A percentile compares a stretch with the other conserved stretches of the same genome.
Evolutionary conservation across 1,140 invertebrate genomes (phyloP).

Genomic region (Venustaconcha ellipsiformis): DNA sequence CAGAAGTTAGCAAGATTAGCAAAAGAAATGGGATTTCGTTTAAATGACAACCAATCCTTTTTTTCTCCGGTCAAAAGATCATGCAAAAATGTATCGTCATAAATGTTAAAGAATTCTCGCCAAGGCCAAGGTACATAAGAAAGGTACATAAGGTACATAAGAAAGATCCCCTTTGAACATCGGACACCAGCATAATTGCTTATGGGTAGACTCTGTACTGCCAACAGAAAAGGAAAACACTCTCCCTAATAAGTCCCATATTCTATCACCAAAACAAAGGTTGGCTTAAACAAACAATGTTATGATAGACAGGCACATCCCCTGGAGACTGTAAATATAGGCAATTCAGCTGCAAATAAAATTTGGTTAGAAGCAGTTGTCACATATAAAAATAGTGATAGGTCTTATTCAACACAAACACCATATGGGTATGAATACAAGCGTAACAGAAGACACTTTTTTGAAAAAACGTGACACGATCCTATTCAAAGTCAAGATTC

Average conservation of each 20-base stretch:
- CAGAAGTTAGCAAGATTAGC: conserved; percentile 5
- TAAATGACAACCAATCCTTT: conserved; percentile 61
- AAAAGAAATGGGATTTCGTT: conserved; percentile 61
- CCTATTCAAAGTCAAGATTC: too few species aligned
- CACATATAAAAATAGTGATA: background rate
- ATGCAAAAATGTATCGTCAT: conserved; percentile 29
- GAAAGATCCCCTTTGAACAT: conserved; percentile 23
- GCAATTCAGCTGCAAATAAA: conserved; percentile 2
- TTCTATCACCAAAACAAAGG: too few species aligned
- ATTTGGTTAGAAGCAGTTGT: conserved; percentile 2
- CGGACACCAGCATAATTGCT: conserved; percentile 31
- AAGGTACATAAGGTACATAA: conserved; percentile 28
- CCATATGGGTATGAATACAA: background rate
- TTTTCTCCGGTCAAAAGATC: conserved; percentile 40
- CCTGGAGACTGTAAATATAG: background rate
- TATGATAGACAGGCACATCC: background rate
- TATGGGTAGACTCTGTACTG: too few species aligned
- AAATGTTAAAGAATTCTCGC: conserved; percentile 24
- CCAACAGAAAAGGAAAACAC: too few species aligned
- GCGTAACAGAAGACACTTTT: too few species aligned
- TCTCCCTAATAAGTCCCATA: too few species aligned
- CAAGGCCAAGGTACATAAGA: conserved; percentile 16
- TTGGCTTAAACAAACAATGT: too few species aligned
- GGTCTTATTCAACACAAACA: conserved; percentile 4
- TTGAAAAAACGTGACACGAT: too few species aligned